Base-by-base conservation (phyloP, 1,140 invertebrate genomes). In the Acromyrmex echinatior region DNA sequence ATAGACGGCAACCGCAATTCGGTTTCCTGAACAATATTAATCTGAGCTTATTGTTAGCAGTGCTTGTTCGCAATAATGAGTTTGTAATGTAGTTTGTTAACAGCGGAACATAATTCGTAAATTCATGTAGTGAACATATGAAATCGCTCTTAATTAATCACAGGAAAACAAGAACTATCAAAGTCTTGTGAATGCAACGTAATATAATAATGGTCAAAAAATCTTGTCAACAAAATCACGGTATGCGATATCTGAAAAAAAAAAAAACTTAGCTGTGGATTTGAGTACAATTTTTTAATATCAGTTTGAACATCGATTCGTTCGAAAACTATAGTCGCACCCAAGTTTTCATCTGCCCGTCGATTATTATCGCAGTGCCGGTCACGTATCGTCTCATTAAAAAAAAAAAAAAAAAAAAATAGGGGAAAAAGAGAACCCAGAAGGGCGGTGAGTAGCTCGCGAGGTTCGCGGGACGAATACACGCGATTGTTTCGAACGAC, bases 401-500 rank as follows among this genome's bases (percentile, higher is more conserved):
- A 68, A 65, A 60, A 35, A 53, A 45, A 68, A 53, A 45, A 68
- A 65, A 60, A 21, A 53, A 39, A 35, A 6, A 39, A 28, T 5
- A 70, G 4, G 14, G 60, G 12, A 4, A 58, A 86, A 31, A 51
- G 12, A 31, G 28, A 65, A 77, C 35, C 39, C 0, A 35, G 60
- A 73, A 71, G 25, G n/a, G 31, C 18, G n/a, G 49, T 16, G 28
- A 63, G 53, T 16, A 68, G 56, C 49, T 63, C 53, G 49, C 51
- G 66, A 45, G 78, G 87, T 76, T 91, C 90, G 68, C 87, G 62
- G 66, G 73, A 91, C 84, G 84, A 68, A 81, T 84, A 82, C 90
- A 91, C 90, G 90, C 90, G 87, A 91, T 87, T 88, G 88, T 88
- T 87, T 80, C 65, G 65, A 86, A 62, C 70, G 60, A 80, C 88